Base-by-base conservation (phyloP, 64 coral and sea anemone species). In the Dendronephthya gigantea region DNA sequence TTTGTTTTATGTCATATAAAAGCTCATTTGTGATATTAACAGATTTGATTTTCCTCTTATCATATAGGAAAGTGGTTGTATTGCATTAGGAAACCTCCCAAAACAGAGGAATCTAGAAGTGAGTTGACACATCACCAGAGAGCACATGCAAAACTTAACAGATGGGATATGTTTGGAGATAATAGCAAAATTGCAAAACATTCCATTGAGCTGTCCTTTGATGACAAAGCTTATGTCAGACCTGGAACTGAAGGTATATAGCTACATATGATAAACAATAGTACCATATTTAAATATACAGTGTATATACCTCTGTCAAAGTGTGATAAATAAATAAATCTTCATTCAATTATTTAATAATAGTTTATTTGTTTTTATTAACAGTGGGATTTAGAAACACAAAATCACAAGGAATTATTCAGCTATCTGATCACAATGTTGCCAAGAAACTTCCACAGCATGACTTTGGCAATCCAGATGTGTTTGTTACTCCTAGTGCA, bases 91-190 rank as follows among this genome's bases (percentile, higher is more conserved):
- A 45, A 45, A 45, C 41, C 41, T 45, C 41, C 41, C 41, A 45
- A 45, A 11, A 45, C 41, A 6, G 41, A 45, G 11, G 41, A 45
- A 45, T 45, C 41, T 6, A 11, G 41, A 6, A 4, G 4, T 45
- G 41, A 84, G n/a, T n/a, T 11, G 11, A 45, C 41, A 6, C 41
- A 45, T 45, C 41, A 45, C 11, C 41, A 45, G 11, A 4, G 41
- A 45, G 41, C 41, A 45, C 41, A 45, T 45, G 82, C 32, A 14
- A 84, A 84, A 49, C 23, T 84, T 9, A 84, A 84, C 82, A 84
- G 82, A 84, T 84, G 82, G 82, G 82, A 84, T 48, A 48, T 84
- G 82, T 84, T 84, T 84, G 82, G 40, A 84, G 36, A 38, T 17
- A 41, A 84, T 2, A 38, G 36, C 9, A n/a, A 9, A 45, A 50